phyloP scores from a whole-genome alignment of 1,140 invertebrate genomes.

The Latrodectus geometricus region DNA sequence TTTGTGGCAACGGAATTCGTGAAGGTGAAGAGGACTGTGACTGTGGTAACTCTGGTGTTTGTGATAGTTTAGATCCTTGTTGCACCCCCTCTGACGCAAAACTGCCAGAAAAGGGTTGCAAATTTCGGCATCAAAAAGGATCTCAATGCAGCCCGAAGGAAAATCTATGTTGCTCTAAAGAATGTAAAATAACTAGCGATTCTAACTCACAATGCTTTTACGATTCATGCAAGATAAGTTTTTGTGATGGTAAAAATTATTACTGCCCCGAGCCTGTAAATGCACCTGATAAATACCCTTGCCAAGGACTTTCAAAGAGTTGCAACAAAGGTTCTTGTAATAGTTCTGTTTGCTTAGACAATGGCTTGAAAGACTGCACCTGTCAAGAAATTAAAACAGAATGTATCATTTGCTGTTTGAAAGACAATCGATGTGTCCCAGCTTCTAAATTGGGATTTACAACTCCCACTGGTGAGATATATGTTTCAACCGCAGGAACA shows the following conservation, averaged over 20 bases:
- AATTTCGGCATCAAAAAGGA: neutral
- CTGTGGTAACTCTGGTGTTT: conserved; percentile 11
- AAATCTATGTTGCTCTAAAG: conserved; percentile 17
- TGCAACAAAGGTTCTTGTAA: conserved; percentile 37
- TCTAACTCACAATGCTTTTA: neutral
- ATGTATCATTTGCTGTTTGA: conserved; percentile 27
- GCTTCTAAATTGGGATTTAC: neutral
- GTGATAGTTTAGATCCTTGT: conserved; percentile 18
- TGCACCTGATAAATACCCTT: neutral
- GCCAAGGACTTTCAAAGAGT: conserved; percentile 11
- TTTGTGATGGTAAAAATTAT: neutral
- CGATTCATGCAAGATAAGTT: neutral
- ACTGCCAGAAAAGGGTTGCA: conserved; percentile 21
- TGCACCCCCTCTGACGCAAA: conserved; percentile 26
- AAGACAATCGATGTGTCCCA: neutral
- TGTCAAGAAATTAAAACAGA: neutral
- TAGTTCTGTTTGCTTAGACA: conserved; percentile 27
- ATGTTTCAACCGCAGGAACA: neutral
- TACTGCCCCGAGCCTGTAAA: neutral
- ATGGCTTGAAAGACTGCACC: conserved; percentile 11
- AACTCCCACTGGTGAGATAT: conserved; percentile 65
- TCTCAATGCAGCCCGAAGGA: conserved; percentile 29
- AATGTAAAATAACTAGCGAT: neutral
- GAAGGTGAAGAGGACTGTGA: conserved; percentile 48
- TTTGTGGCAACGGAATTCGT: conserved; percentile 38